phyloP scores from a whole-genome alignment of 2,888 invertebrate genomes.

The Napeogenes inachia region DNA sequence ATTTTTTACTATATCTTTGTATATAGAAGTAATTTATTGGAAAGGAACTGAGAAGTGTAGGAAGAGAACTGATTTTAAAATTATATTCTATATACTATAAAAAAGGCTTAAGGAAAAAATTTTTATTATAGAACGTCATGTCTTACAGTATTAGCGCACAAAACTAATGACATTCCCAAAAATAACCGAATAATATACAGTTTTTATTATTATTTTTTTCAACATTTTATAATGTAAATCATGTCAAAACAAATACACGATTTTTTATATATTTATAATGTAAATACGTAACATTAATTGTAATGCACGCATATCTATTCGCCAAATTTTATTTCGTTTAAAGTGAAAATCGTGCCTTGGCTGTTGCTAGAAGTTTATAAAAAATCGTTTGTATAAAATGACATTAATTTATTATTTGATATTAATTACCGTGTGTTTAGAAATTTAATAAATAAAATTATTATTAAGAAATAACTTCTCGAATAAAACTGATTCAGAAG shows the following conservation, averaged over 20 bases:
- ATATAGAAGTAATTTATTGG: neutral
- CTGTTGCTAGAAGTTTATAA: conserved; percentile 14
- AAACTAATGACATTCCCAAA: neutral
- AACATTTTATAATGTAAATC: no score
- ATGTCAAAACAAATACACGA: neutral
- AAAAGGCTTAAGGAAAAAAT: neutral
- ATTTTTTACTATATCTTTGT: conserved; percentile 9
- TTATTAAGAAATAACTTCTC: neutral
- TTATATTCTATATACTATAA: neutral
- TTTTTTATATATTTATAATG: neutral
- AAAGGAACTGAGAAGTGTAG: neutral
- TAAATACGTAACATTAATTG: neutral
- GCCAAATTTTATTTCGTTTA: conserved; percentile 8
- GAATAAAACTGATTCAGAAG: neutral
- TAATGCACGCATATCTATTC: conserved; percentile 21
- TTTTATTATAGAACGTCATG: neutral
- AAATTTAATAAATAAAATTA: neutral
- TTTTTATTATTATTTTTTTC: no score
- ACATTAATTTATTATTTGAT: neutral
- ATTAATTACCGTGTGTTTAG: no score
- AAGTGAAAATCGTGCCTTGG: conserved; percentile 31
- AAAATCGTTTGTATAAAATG: conserved; percentile 9
- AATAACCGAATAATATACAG: neutral
- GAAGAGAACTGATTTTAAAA: neutral
- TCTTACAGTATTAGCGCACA: conserved; percentile 11